Evolutionary conservation across 1,140 invertebrate genomes (phyloP), one percentile per base, ranked within the genome.

Genomic region (Rhyzopertha dominica): DNA sequence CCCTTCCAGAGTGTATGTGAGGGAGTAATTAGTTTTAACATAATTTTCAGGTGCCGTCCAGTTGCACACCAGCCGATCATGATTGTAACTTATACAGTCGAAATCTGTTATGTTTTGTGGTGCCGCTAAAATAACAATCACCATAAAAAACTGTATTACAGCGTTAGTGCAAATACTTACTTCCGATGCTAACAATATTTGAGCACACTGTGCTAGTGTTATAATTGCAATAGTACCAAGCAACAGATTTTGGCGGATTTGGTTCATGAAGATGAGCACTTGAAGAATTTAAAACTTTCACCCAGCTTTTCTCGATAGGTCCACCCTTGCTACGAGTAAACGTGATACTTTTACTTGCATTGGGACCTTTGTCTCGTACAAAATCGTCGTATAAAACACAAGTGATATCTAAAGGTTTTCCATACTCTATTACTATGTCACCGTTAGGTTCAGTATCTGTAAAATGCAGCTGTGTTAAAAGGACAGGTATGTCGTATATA

Each of bases 21-120:
- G 51, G 3, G 60, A 65, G 53, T 78, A 81, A 16, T 63, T 70
- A 7, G 80, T 80, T 36, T 60, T 54, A 3, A 80, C 68, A 46
- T 62, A 70, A 56, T 60, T 59, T 19, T 53, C 10, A 7, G 70
- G 67, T 20, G 70, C 68, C 1, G 64, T 72, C 80, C 82, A 87
- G 5, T 72, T 69, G 53, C 83, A 87, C 2, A 68, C 78, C 19
- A 85, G 59, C 45, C 73, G 77, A 37, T 82, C 71, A 71, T 79
- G 79, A 61, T 85, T 83, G 23, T 72, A 60, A n/a, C 80, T 80
- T 12, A 78, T 60, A 51, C 84, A 87, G 5, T 59, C 65, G 47
- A 85, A 84, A 56, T 82, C 75, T 7, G 61, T 63, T 1, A 82
- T 76, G 43, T 72, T 56, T 37, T 70, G 47, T 10, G 80, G 80